Conservation (phyloP, 2,797 vertebrate genomes). For the Premnoplex brunnescens region DNA sequence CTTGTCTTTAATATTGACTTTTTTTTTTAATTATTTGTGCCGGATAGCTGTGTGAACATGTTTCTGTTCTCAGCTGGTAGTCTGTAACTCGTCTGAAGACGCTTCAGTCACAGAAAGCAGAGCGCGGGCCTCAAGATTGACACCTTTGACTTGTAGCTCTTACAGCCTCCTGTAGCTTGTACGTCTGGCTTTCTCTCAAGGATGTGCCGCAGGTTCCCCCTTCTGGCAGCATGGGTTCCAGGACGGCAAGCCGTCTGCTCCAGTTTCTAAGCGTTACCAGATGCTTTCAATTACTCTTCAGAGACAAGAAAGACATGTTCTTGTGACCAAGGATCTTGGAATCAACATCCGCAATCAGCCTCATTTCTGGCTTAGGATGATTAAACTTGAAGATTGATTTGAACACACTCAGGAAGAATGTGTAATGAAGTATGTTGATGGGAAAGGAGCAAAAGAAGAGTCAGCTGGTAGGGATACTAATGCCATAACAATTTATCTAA, state of each 20-base stretch:
- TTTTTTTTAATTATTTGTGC: neutral
- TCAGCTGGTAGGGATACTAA: neutral
- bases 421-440: neutral
- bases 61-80: neutral
- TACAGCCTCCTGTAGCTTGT: neutral
- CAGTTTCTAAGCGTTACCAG: neutral
- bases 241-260: neutral
- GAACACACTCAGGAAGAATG: neutral
- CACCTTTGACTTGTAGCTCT: neutral
- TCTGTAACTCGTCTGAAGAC: neutral
- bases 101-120: neutral
- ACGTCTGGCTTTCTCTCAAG: neutral
- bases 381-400: neutral
- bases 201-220: conserved; percentile 15
- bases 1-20: neutral
- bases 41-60: fast-evolving
- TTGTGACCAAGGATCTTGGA: neutral
- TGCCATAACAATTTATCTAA: neutral
- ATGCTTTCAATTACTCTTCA: neutral
- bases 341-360: neutral
- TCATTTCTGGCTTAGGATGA: neutral
- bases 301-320: neutral
- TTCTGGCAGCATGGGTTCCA: neutral
- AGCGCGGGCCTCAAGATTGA: fast-evolving
- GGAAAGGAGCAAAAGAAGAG: neutral